A percentile compares a stretch with the other conserved stretches of the same genome.
phyloP scores from a whole-genome alignment of 2,113 vertebrate genomes.

The Origma solitaria region DNA sequence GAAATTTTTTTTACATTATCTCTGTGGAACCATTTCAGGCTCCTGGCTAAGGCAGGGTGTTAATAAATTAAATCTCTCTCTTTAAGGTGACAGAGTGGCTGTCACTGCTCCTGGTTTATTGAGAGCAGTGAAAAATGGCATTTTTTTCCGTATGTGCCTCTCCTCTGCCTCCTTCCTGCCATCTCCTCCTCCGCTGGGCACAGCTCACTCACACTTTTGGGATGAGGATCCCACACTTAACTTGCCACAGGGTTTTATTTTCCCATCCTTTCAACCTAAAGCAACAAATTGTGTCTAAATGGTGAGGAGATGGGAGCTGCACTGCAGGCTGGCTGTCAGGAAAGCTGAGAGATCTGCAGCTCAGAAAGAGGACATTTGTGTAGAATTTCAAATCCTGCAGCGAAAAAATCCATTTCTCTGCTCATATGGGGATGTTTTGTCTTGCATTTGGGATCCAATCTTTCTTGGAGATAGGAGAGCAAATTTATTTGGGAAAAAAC shows the following conservation, averaged over 20 bases:
- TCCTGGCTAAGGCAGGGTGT: not conserved
- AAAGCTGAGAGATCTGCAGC: not conserved
- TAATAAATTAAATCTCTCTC: not conserved
- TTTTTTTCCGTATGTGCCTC: not conserved
- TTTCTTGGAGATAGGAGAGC: not conserved
- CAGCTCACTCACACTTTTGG: not conserved
- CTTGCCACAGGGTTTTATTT: not conserved
- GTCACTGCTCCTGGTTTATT: not conserved
- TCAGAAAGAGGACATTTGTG: not conserved
- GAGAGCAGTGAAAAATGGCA: not conserved
- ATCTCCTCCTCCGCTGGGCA: not conserved
- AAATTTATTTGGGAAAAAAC: not conserved
- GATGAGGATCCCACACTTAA: not conserved
- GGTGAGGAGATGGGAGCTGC: not conserved
- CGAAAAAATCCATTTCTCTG: not conserved
- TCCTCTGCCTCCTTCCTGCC: not conserved
- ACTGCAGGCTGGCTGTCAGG: not conserved
- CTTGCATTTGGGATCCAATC: not conserved
- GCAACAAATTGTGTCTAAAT: not conserved
- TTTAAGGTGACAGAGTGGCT: not conserved
- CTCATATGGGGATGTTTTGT: not conserved
- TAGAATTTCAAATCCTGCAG: not conserved
- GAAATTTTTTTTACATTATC: too few species aligned
- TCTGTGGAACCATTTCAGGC: not conserved
- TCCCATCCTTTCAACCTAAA: not conserved